Evolutionary conservation across 1,140 invertebrate species (phyloP).

Genomic region (Amphibalanus amphitrite): DNA sequence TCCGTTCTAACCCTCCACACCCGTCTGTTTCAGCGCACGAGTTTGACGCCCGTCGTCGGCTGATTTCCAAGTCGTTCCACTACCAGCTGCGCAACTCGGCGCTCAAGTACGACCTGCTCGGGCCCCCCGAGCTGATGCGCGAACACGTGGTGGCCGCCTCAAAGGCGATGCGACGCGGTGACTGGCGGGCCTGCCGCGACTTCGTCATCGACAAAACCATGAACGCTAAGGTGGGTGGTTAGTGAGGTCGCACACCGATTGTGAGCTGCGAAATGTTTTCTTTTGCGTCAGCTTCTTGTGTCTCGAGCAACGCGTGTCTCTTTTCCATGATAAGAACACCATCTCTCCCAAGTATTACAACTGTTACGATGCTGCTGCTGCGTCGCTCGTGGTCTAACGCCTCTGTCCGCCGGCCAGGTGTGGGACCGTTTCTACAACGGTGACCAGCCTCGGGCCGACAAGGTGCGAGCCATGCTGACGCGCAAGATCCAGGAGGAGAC

Average conservation of each 20-base stretch:
- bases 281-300: too few species aligned
- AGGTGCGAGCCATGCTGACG: slow-evolving; percentile 81
- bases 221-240: slow-evolving; percentile 70
- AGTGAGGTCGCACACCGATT: too few species aligned
- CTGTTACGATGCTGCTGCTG: too few species aligned
- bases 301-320: background rate
- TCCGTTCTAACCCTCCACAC: too few species aligned
- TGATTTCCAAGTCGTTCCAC: slow-evolving; percentile 99
- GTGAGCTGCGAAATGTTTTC: too few species aligned
- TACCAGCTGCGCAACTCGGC: slow-evolving; percentile 93
- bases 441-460: slow-evolving; percentile 76
- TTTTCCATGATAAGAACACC: too few species aligned
- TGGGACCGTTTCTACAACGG: slow-evolving; percentile 95
- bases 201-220: slow-evolving; percentile 99
- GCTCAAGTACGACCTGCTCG: slow-evolving; percentile 74
- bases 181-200: slow-evolving; percentile 86
- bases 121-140: slow-evolving; percentile 97
- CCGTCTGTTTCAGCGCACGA: slow-evolving; percentile 80
- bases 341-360: too few species aligned
- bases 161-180: slow-evolving; percentile 94
- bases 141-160: slow-evolving; percentile 98
- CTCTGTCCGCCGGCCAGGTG: too few species aligned
- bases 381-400: too few species aligned
- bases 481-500: slow-evolving; percentile 93
- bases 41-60: slow-evolving; percentile 84